Conservation (phyloP, 2,797 vertebrate species). For the Anas bahamensis region DNA sequence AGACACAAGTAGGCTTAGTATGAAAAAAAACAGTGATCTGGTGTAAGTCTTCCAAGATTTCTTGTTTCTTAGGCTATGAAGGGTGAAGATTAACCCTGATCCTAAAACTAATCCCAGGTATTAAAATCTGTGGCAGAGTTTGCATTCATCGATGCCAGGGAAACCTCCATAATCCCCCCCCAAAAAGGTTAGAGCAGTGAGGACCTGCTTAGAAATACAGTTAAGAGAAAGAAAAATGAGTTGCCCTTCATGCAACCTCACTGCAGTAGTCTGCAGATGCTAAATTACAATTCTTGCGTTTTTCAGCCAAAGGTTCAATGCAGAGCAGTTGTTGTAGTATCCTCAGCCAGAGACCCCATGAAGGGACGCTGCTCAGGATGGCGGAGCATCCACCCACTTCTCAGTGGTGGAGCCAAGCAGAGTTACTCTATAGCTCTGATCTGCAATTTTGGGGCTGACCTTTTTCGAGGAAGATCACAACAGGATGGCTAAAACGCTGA, state of each 20-base stretch:
- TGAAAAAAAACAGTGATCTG: not conserved
- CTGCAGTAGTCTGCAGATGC: not conserved
- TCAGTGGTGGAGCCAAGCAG: not conserved
- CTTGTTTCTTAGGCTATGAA: not conserved
- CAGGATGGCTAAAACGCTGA: rapidly evolving
- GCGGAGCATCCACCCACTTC: no score
- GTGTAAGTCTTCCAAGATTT: not conserved
- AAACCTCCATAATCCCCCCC: not conserved
- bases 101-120: not conserved
- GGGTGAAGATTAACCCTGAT: not conserved
- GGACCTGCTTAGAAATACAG: not conserved
- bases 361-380: not conserved
- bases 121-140: not conserved
- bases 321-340: not conserved
- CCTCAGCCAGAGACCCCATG: not conserved
- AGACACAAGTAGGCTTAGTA: not conserved
- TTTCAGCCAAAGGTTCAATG: not conserved
- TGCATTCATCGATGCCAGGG: not conserved
- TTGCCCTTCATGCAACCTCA: not conserved
- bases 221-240: not conserved
- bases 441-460: not conserved
- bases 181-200: not conserved
- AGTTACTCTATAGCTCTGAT: not conserved
- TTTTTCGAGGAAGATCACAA: not conserved
- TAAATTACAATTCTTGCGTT: not conserved